Evolutionary conservation across 2,797 vertebrate genomes (phyloP).

Genomic region (Amblyraja radiata): DNA sequence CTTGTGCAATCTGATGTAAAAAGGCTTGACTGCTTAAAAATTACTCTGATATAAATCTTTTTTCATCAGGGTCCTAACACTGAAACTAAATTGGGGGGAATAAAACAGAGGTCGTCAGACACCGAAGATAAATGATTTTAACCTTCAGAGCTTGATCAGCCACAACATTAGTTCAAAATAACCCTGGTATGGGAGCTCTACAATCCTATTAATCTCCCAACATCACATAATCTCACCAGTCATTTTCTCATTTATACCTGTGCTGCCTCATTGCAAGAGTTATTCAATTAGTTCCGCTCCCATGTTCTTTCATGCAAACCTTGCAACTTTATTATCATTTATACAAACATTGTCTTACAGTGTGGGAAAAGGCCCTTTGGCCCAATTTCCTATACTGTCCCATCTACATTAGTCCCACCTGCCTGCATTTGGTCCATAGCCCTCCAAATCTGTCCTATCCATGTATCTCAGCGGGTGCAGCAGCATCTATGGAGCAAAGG

Average conservation of each 20-base stretch:
- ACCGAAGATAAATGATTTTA: background rate
- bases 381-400: too few relatives aligned
- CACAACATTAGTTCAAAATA: background rate
- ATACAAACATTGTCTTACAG: too few relatives aligned
- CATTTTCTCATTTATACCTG: background rate
- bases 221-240: background rate
- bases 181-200: background rate
- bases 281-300: background rate
- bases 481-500: too few relatives aligned
- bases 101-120: background rate
- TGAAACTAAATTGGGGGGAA: background rate
- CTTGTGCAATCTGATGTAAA: conserved; percentile 28
- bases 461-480: too few relatives aligned
- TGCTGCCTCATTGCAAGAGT: background rate
- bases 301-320: background rate
- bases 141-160: background rate
- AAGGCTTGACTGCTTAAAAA: conserved; percentile 10
- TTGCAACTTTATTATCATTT: too few relatives aligned
- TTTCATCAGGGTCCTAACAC: background rate
- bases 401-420: too few relatives aligned
- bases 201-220: background rate
- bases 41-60: background rate
- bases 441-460: too few relatives aligned
- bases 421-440: too few relatives aligned
- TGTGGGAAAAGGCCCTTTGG: too few relatives aligned